Percentiles rank a stretch among this genome's conserved stretches.
phyloP scores from a whole-genome alignment of 1,140 invertebrate genomes.

The Tetranychus urticae region DNA sequence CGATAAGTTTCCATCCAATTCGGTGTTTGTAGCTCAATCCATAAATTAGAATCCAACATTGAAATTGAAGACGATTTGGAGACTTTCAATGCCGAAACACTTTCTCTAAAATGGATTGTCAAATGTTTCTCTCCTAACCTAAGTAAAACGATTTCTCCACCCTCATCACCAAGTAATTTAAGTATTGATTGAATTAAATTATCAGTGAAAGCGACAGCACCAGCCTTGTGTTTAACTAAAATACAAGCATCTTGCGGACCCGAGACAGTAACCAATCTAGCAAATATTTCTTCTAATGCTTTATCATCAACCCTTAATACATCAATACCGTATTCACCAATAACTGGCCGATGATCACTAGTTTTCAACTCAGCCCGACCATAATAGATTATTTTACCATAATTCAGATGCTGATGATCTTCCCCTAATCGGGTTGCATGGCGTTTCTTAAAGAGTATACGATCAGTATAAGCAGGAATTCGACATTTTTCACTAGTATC shows the following conservation, averaged over 20 bases:
- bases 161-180: conserved; percentile 38
- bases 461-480: conserved; percentile 91
- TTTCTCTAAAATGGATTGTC: conserved; percentile 68
- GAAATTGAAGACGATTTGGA: conserved; percentile 24
- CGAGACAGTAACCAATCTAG: conserved; percentile 54
- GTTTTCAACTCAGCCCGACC: conserved; percentile 83
- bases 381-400: conserved; percentile 63
- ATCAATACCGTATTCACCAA: conserved; percentile 68
- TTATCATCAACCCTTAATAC: conserved; percentile 47
- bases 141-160: conserved; percentile 61
- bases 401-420: conserved; percentile 19
- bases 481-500: conserved; percentile 96
- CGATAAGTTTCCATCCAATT: conserved; percentile 56
- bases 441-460: conserved; percentile 60
- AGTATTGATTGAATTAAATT: conserved; percentile 42
- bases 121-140: conserved; percentile 68
- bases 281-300: conserved; percentile 45
- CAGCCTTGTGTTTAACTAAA: conserved; percentile 29
- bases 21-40: conserved; percentile 50
- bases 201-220: conserved; percentile 31
- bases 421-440: conserved; percentile 29
- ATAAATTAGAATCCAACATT: conserved; percentile 26
- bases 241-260: conserved; percentile 91
- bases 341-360: conserved; percentile 83
- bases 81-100: conserved; percentile 52